Evolutionary conservation across 2,888 invertebrate species (phyloP), one percentile per base, ranked within the genome.

Genomic region (Trimorus sp.): DNA sequence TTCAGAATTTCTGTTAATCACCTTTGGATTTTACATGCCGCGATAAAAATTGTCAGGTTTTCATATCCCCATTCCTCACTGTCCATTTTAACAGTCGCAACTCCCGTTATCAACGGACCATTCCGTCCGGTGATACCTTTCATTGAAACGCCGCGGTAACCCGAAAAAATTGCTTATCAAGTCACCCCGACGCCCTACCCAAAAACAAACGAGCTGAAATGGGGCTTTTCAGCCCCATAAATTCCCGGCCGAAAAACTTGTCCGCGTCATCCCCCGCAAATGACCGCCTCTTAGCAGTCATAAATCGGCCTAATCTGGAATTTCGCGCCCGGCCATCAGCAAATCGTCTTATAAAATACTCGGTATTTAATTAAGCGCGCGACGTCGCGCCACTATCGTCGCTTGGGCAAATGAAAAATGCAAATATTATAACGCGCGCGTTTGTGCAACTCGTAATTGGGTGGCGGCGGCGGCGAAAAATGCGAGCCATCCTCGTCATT

Each of bases 401-500:
- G 49, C 9, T 37, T 7, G 36, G 11, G 42, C 14, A 71, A 69
- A 68, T 68, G 73, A 73, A 74, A 79, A 74, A 79, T 74, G 74
- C 79, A 75, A 79, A 75, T 79, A 36, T 48, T 53, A 48, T 15
- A 15, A 63, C 16, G 54, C 38, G 69, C 38, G 38, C 70, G 70
- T 75, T 75, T 80, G 70, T 65, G 58, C 66, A 66, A 76, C 49
- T 76, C 71, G 75, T 80, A 80, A 80, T 80, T 80, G 75, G 75
- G 37, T 48, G 79, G 70, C 37, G 53, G 68, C 75, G 70, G 40
- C 54, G 63, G 54, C 62, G 54, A 82, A 82, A 82, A 79, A 79
- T 76, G 73, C 69, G 53, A 79, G 77, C 51, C 76, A 83, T 83
- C 69, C 79, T 73, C 79, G 79, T 83, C 79, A 76, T 73, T 76